A percentile compares a stretch with the other conserved stretches of the same genome.
Evolutionary conservation across 2,888 invertebrate genomes (phyloP).

Genomic region (Hetaerina titia): DNA sequence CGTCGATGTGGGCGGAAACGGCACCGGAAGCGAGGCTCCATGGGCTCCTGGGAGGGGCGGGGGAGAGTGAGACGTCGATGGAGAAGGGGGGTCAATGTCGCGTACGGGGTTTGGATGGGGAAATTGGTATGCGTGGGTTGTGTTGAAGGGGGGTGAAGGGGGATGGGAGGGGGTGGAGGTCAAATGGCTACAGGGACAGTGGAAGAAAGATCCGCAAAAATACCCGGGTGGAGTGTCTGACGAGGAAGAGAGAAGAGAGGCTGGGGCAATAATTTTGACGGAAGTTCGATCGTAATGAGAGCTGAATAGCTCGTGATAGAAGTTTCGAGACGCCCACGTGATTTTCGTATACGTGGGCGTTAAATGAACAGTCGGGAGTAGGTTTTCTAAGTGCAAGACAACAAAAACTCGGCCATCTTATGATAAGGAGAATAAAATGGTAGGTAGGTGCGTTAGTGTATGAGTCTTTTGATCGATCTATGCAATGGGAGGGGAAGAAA

Average conservation of each 20-base stretch:
- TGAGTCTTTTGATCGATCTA: too few relatives aligned
- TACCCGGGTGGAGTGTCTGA: neutral
- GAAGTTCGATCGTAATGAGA: neutral
- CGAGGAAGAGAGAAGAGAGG: neutral
- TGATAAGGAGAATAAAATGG: too few relatives aligned
- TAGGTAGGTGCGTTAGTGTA: too few relatives aligned
- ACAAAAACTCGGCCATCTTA: too few relatives aligned
- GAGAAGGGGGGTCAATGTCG: neutral
- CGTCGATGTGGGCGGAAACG: slow-evolving; percentile 49
- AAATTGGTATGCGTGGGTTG: slow-evolving; percentile 14
- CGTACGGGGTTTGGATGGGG: neutral
- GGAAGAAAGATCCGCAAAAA: neutral
- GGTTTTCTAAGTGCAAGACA: too few relatives aligned
- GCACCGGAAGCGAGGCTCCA: slow-evolving; percentile 46
- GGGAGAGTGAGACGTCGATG: neutral
- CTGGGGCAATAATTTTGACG: neutral
- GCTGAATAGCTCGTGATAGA: neutral
- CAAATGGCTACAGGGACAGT: neutral
- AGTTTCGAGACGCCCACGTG: too few relatives aligned
- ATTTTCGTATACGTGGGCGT: too few relatives aligned
- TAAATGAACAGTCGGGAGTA: too few relatives aligned
- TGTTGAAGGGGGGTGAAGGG: neutral
- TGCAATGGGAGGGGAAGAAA: too few relatives aligned
- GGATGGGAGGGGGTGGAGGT: neutral
- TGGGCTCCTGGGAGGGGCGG: neutral